These are phyloP conservation scores for Leptopilina syphax DNA, from an alignment of 2,888 invertebrate genomes.

Conservation along the genomic window DNA sequence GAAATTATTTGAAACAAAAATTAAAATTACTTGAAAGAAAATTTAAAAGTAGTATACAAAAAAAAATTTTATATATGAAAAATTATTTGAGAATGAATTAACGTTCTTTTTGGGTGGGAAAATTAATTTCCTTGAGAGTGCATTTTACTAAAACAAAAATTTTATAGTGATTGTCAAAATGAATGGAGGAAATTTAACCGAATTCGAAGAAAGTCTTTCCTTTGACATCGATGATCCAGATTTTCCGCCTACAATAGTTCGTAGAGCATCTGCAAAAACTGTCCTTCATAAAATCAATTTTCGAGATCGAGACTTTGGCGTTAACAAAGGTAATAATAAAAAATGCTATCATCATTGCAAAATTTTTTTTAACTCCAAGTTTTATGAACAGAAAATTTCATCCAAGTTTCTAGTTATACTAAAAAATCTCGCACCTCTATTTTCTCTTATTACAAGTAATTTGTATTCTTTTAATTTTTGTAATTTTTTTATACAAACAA, in stretches of 20 bases:
- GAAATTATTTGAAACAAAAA: no score
- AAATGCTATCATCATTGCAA: neutral
- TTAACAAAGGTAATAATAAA: constrained; percentile 61
- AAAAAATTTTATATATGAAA: no score
- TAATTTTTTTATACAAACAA: neutral
- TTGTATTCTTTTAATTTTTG: neutral
- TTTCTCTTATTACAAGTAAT: neutral
- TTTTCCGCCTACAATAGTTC: constrained; percentile 64
- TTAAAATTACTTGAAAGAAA: no score
- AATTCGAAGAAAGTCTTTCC: constrained; percentile 73
- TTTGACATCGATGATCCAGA: constrained; percentile 74
- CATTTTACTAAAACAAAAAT: neutral
- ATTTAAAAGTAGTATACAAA: no score
- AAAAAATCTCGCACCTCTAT: neutral
- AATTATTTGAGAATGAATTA: no score
- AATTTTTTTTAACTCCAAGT: neutral
- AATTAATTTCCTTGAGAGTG: no score
- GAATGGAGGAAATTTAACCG: constrained; percentile 66
- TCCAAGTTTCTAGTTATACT: neutral
- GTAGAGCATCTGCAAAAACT: constrained; percentile 53
- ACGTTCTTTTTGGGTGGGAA: no score
- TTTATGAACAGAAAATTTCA: neutral
- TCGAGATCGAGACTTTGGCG: constrained; percentile 56
- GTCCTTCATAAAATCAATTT: constrained; percentile 59
- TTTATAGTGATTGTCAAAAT: constrained; percentile 6